Percentiles rank a stretch among this genome's conserved stretches.
phyloP scores from a whole-genome alignment of 2,888 invertebrate genomes.

The Exocentrus adspersus region DNA sequence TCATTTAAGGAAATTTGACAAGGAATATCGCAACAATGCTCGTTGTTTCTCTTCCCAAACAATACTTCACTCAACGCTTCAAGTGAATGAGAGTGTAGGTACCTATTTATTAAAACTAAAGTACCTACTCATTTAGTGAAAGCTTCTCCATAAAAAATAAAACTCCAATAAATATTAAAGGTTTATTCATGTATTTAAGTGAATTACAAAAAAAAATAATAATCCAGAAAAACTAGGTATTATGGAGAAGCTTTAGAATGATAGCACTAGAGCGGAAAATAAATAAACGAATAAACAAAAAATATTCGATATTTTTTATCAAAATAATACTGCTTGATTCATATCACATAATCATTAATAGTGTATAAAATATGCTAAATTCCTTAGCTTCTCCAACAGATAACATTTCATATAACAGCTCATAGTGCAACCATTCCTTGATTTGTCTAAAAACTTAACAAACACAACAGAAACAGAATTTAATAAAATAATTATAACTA shows the following conservation, averaged over 20 bases:
- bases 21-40: too few species aligned
- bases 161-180: conserved; percentile 48
- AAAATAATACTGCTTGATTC: conserved; percentile 40
- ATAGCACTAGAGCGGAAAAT: conserved; percentile 54
- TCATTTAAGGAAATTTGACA: too few species aligned
- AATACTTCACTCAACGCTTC: too few species aligned
- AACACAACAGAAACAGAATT: conserved; percentile 29
- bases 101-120: too few species aligned
- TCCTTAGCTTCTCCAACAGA: conserved; percentile 58
- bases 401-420: conserved; percentile 45
- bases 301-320: conserved; percentile 34
- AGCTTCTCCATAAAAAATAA: conserved; percentile 60
- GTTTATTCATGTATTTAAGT: conserved; percentile 41
- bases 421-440: conserved; percentile 57
- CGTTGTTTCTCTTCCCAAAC: too few species aligned
- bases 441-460: conserved; percentile 39
- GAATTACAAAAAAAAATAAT: conserved; percentile 37
- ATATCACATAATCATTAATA: conserved; percentile 35
- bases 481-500: conserved; percentile 35
- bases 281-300: conserved; percentile 34
- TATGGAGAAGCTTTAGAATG: conserved; percentile 63
- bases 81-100: too few species aligned
- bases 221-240: conserved; percentile 42
- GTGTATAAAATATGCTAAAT: conserved; percentile 42
- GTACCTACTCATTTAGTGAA: conserved; percentile 19